phyloP scores from a whole-genome alignment of 2,797 vertebrate species.

The Falco berigora region DNA sequence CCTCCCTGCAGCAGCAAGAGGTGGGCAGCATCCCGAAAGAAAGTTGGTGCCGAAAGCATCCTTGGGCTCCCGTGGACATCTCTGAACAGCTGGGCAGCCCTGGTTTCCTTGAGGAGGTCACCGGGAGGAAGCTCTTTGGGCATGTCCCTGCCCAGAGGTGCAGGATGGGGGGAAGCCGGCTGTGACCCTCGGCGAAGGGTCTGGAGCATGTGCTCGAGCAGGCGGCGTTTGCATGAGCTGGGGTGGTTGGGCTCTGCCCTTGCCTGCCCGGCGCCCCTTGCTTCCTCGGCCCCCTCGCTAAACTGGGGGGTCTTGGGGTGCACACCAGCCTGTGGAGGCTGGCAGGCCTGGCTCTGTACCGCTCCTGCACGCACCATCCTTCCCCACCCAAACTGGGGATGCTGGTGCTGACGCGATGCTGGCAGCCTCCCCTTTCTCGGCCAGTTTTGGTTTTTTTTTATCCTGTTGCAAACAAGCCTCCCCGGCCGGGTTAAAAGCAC shows the following conservation, averaged over 20 bases:
- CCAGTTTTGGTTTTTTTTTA: not conserved
- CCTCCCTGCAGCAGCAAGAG: not conserved
- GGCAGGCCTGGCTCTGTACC: not conserved
- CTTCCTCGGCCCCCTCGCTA: not conserved
- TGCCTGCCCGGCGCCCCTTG: accelerated
- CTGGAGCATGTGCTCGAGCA: not conserved
- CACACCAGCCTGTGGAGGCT: not conserved
- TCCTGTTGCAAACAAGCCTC: not conserved
- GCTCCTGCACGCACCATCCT: too few relatives aligned
- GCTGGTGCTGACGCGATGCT: not conserved
- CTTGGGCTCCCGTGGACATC: too few relatives aligned
- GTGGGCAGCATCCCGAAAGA: not conserved
- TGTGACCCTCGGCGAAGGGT: not conserved
- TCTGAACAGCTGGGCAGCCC: not conserved
- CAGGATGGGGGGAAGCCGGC: not conserved
- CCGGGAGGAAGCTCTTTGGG: not conserved
- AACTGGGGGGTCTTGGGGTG: not conserved
- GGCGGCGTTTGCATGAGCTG: not conserved
- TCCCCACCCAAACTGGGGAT: not conserved
- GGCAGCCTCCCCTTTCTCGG: not conserved
- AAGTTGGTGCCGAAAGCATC: not conserved
- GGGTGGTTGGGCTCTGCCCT: not conserved
- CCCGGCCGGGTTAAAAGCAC: accelerated
- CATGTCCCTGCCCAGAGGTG: not conserved
- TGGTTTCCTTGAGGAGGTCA: not conserved